phyloP scores from a whole-genome alignment of 2,888 invertebrate genomes.

The Sisyra terminalis region DNA sequence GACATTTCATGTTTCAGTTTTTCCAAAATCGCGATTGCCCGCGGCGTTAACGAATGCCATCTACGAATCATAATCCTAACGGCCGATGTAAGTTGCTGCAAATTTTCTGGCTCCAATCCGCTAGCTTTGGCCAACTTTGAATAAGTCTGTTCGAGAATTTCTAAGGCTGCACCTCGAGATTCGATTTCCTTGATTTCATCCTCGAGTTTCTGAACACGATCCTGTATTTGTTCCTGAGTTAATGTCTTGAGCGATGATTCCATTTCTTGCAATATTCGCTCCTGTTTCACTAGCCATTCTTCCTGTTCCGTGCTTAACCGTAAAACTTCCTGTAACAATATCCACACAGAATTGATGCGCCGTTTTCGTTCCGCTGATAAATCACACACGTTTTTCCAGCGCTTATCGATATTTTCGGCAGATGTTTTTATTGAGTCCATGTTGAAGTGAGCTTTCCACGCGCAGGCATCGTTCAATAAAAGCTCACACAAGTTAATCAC shows the following conservation, averaged over 20 bases:
- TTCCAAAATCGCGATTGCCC: slow-evolving; percentile 38
- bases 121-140: slow-evolving; percentile 47
- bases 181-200: slow-evolving; percentile 36
- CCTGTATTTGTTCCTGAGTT: slow-evolving; percentile 38
- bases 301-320: slow-evolving; percentile 37
- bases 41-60: slow-evolving; percentile 46
- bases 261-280: slow-evolving; percentile 38
- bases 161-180: slow-evolving; percentile 34
- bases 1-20: slow-evolving; percentile 38
- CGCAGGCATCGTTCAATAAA: slow-evolving; percentile 55
- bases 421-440: slow-evolving; percentile 48
- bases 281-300: slow-evolving; percentile 43
- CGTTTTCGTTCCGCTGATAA: slow-evolving; percentile 55
- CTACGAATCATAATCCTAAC: slow-evolving; percentile 40
- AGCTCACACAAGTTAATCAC: slow-evolving; percentile 65
- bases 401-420: slow-evolving; percentile 53
- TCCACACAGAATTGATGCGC: slow-evolving; percentile 44
- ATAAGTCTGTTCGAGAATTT: slow-evolving; percentile 50
- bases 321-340: slow-evolving; percentile 38
- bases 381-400: slow-evolving; percentile 64
- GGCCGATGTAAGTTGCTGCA: slow-evolving; percentile 42
- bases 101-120: slow-evolving; percentile 50
- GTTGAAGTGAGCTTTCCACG: slow-evolving; percentile 53
- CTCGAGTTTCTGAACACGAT: slow-evolving; percentile 38
- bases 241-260: slow-evolving; percentile 39